Percentiles rank a stretch among this genome's conserved stretches.
Conservation (phyloP, 2,888 invertebrate genomes). For the Nomada ferruginata region DNA sequence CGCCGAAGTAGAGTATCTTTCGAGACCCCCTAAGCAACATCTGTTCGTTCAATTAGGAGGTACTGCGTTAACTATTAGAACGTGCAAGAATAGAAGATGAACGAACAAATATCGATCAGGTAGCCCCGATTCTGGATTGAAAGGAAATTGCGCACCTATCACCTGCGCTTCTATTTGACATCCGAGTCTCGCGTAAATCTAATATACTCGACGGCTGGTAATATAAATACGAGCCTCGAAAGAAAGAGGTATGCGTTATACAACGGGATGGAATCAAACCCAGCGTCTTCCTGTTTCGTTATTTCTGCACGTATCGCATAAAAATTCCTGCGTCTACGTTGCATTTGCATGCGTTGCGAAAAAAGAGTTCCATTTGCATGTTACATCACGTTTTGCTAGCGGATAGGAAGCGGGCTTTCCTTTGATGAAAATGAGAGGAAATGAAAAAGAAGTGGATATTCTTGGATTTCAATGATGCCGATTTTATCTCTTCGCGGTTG, state of each 20-base stretch:
- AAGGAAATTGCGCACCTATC: not conserved
- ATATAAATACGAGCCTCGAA: constrained; percentile 22
- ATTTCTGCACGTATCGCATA: constrained; percentile 58
- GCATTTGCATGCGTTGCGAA: constrained; percentile 57
- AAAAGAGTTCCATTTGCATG: constrained; percentile 61
- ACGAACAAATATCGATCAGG: no score
- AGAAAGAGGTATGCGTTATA: constrained; percentile 15
- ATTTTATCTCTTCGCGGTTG: constrained; percentile 3
- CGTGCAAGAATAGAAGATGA: no score
- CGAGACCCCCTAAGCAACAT: not conserved
- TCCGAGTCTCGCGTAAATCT: not conserved
- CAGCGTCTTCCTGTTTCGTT: constrained; percentile 58
- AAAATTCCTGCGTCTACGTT: constrained; percentile 53
- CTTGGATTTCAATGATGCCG: constrained; percentile 3
- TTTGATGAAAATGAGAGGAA: constrained; percentile 20
- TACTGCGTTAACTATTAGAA: no score
- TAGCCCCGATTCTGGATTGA: no score
- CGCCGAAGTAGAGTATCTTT: not conserved
- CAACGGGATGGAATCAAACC: constrained; percentile 47
- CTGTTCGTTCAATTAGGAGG: not conserved
- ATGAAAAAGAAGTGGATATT: constrained; percentile 11
- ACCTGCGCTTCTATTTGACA: constrained; percentile 17
- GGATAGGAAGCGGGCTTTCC: constrained; percentile 49
- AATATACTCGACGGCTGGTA: not conserved
- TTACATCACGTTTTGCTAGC: constrained; percentile 45